Percentiles rank a stretch among this genome's conserved stretches.
Conservation (phyloP, 2,888 invertebrate genomes). For the Eupithecia subumbrata region DNA sequence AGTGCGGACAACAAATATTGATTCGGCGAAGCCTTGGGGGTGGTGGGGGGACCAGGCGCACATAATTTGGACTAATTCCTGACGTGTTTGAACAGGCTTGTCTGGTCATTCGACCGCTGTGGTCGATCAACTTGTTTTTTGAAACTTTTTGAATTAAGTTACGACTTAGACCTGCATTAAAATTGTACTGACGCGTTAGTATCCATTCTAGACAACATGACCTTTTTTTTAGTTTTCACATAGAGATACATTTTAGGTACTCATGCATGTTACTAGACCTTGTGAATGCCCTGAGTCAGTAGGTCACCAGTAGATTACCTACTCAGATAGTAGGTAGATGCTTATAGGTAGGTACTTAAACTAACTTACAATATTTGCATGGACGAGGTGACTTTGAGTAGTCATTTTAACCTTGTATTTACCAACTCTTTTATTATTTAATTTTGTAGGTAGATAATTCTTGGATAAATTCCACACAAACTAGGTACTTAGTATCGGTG, state of each 20-base stretch:
- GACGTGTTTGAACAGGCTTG: conserved; percentile 79
- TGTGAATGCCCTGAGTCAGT: neutral
- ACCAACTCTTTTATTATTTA: neutral
- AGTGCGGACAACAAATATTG: conserved; percentile 85
- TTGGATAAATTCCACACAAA: neutral
- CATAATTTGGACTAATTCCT: conserved; percentile 84
- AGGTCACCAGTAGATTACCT: neutral
- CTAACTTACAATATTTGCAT: neutral
- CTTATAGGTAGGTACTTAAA: neutral
- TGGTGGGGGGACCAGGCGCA: conserved; percentile 62
- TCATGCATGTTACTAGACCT: neutral
- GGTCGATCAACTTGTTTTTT: conserved; percentile 75
- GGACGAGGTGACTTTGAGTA: conserved; percentile 28
- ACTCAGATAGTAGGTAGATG: neutral
- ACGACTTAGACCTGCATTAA: conserved; percentile 5
- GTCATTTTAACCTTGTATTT: conserved; percentile 25
- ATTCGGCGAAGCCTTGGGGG: conserved; percentile 74
- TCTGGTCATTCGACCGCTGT: conserved; percentile 68
- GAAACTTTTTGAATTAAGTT: conserved; percentile 58
- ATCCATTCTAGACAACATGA: neutral
- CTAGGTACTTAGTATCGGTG: no score
- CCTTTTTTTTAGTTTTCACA: neutral
- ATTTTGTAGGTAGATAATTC: conserved; percentile 1
- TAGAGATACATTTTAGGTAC: neutral
- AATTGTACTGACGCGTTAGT: neutral